These are phyloP conservation scores for Hirtodrosophila duncani DNA, from an alignment of 2,888 invertebrate genomes.

Conservation along the genomic window DNA sequence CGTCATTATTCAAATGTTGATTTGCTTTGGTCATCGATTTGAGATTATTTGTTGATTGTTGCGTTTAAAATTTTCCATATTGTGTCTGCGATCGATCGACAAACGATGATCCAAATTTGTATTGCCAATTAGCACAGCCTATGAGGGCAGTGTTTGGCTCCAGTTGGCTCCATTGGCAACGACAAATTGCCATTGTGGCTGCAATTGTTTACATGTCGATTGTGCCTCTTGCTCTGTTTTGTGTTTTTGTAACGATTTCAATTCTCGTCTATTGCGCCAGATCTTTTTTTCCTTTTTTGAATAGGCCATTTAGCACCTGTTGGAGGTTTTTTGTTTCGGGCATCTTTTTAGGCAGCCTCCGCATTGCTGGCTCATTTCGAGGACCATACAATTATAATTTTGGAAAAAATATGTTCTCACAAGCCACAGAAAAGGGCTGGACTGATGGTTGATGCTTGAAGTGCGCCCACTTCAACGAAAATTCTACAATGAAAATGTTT, in stretches of 20 bases:
- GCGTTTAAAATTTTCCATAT: slow-evolving; percentile 60
- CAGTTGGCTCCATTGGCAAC: slow-evolving; percentile 25
- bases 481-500: slow-evolving; percentile 57
- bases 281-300: too few species aligned
- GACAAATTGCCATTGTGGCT: slow-evolving; percentile 46
- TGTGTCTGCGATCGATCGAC: slow-evolving; percentile 31
- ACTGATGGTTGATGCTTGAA: slow-evolving; percentile 35
- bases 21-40: slow-evolving; percentile 23
- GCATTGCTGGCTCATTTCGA: not conserved
- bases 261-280: slow-evolving; percentile 15
- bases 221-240: not conserved
- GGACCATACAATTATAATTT: slow-evolving; percentile 32
- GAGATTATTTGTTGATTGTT: slow-evolving; percentile 38
- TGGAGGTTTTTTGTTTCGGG: slow-evolving; percentile 7
- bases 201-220: slow-evolving; percentile 12
- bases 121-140: slow-evolving; percentile 52
- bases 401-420: slow-evolving; percentile 47
- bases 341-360: not conserved
- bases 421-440: slow-evolving; percentile 29
- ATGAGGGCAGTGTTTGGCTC: slow-evolving; percentile 26
- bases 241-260: slow-evolving; percentile 20
- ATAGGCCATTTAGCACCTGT: slow-evolving; percentile 9
- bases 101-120: slow-evolving; percentile 28
- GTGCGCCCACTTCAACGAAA: slow-evolving; percentile 55
- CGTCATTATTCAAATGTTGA: too few species aligned